Evolutionary conservation across 2,113 vertebrate species (phyloP), one percentile per base, ranked within the genome.

Genomic region (Anoplopoma fimbria): DNA sequence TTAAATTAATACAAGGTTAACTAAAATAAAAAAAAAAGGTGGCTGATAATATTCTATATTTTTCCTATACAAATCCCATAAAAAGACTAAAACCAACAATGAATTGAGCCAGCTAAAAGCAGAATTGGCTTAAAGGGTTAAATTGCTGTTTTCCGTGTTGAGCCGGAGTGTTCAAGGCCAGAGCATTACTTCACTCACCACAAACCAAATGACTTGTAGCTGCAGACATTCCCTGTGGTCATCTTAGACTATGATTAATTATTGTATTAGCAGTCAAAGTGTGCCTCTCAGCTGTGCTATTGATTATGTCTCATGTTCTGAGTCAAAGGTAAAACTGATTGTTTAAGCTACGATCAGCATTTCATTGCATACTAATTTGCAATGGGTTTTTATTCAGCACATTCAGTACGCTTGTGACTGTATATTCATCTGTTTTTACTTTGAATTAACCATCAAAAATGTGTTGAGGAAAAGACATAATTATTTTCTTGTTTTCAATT

Each of bases 271-370:
- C 57, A 79, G 76, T 74, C 77, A 72, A 77, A 85, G 82, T 70
- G 71, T 69, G 81, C 76, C 81, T 86, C 68, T 82, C 67, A 84
- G 80, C 82, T 64, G 34, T 45, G 36, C 71, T 65, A 91, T 90
- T 87, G 89, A 91, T 90, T 92, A 79, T 72, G 36, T 73, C 75
- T 93, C 87, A 77, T 76, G 75, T 83, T 86, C 38, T 12, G 49
- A 82, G 86, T 87, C 79, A 88, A 72, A 83, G 60, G 51, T 81
- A 88, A 82, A 90, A 85, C 73, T 77, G 76, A 79, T 86, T 77
- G 60, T 63, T 79, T 45, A 9, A 25, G 62, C 72, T 49, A 72
- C 75, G 60, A 58, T 80, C 71, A 57, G 62, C 67, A 47, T 55
- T 49, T 64, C 53, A 34, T 49, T 34, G 21, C 9, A 4, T n/a